Evolutionary conservation across 2,888 invertebrate genomes (phyloP).

Genomic region (Graphium colonna): DNA sequence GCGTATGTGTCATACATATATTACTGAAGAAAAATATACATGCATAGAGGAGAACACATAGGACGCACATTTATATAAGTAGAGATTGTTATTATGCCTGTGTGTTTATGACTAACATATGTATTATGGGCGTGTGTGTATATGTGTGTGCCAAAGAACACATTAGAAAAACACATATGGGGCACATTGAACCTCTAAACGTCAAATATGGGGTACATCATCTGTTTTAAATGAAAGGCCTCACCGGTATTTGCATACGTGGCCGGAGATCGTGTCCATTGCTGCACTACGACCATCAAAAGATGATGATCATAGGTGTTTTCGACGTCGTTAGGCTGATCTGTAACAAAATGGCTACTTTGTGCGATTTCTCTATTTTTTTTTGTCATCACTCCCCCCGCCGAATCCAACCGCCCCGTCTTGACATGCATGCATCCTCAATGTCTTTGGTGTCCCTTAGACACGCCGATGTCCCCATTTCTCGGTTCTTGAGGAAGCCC

Average conservation of each 20-base stretch:
- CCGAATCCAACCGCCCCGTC: constrained; percentile 43
- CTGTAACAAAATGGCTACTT: constrained; percentile 77
- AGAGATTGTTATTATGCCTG: constrained; percentile 43
- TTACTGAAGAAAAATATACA: neutral
- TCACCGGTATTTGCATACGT: constrained; percentile 67
- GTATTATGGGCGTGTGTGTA: too few relatives aligned
- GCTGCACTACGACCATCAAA: constrained; percentile 77
- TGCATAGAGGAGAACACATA: constrained; percentile 17
- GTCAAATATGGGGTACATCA: constrained; percentile 38
- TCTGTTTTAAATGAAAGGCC: constrained; percentile 62
- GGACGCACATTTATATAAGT: too few relatives aligned
- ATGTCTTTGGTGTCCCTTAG: neutral
- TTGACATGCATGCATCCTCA: constrained; percentile 30
- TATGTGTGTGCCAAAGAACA: constrained; percentile 20
- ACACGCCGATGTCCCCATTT: constrained; percentile 11
- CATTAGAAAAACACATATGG: constrained; percentile 45
- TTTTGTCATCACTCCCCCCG: too few relatives aligned
- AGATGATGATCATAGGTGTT: constrained; percentile 80
- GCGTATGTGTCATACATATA: too few relatives aligned
- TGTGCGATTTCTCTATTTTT: constrained; percentile 67
- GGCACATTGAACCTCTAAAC: constrained; percentile 61
- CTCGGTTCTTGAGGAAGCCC: constrained; percentile 21
- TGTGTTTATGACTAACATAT: too few relatives aligned
- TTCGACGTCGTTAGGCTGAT: constrained; percentile 79
- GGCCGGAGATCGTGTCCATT: constrained; percentile 72